Conservation (phyloP, 1,140 invertebrate species). For the Euwallacea similis region DNA sequence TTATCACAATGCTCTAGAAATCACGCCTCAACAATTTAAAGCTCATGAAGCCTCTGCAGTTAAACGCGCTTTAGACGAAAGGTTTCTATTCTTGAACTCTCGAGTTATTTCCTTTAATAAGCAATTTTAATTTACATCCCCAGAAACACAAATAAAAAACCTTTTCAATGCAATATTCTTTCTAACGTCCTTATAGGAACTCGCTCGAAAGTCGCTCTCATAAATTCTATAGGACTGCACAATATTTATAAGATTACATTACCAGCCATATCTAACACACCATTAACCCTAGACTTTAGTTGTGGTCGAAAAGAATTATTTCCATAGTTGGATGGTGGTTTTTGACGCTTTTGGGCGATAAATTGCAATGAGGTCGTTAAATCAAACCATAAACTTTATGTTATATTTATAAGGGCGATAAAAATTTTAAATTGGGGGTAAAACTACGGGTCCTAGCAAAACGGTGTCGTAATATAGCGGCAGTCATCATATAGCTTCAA, state of each 20-base stretch:
- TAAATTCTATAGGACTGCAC: neutral
- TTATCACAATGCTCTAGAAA: constrained; percentile 4
- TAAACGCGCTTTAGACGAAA: constrained; percentile 1
- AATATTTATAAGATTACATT: constrained; percentile 8
- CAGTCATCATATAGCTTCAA: too few species aligned
- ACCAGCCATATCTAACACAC: constrained; percentile 6
- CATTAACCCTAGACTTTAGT: constrained; percentile 3
- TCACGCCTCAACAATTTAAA: constrained; percentile 12
- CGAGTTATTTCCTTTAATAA: too few species aligned
- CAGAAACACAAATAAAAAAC: neutral
- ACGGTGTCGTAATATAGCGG: too few species aligned
- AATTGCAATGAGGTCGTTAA: constrained; percentile 1
- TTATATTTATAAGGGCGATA: neutral
- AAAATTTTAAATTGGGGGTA: too few species aligned
- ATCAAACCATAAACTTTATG: constrained; percentile 1
- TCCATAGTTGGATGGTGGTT: neutral
- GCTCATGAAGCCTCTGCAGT: constrained; percentile 4
- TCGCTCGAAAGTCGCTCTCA: neutral
- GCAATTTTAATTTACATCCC: too few species aligned
- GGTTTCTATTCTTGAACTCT: neutral
- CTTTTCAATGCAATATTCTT: neutral
- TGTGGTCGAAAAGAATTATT: neutral
- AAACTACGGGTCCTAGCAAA: too few species aligned
- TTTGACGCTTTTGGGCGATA: constrained; percentile 5
- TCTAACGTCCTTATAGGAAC: neutral